phyloP scores from a whole-genome alignment of 2,113 vertebrate species.

The Megaceryle torquata region DNA sequence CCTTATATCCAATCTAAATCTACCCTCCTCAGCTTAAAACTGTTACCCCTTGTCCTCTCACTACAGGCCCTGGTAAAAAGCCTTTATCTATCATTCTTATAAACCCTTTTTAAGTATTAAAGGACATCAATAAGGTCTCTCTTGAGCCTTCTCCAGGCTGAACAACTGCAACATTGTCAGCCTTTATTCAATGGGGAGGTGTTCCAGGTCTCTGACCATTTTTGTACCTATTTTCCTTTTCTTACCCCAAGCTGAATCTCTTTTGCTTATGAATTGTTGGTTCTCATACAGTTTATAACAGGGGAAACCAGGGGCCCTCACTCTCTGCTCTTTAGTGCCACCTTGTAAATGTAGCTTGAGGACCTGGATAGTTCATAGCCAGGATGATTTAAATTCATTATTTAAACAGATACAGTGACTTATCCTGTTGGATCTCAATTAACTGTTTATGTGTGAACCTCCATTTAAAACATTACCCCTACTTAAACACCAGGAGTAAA shows the following conservation, averaged over 20 bases:
- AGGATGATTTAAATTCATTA: not conserved
- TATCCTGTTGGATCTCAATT: not conserved
- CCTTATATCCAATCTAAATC: not conserved
- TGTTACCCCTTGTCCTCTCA: not conserved
- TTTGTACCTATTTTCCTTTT: not conserved
- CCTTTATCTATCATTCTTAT: not conserved
- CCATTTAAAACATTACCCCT: not conserved
- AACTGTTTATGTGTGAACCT: not conserved
- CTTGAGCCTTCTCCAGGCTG: not conserved
- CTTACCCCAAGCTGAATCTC: not conserved
- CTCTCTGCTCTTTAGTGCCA: not conserved
- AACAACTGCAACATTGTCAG: not conserved
- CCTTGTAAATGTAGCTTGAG: not conserved
- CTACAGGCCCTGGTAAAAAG: not conserved
- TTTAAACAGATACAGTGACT: not conserved
- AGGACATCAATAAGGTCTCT: not conserved
- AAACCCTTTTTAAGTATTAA: not conserved
- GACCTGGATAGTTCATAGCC: not conserved
- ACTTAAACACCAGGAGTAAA: not conserved
- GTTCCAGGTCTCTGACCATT: not conserved
- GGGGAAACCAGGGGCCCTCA: not conserved
- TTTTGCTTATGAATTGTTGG: rapidly evolving
- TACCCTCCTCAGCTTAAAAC: not conserved
- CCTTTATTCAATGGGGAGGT: not conserved
- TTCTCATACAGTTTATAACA: not conserved